phyloP scores from a whole-genome alignment of 2,113 vertebrate genomes.

The Phodopus roborovskii region DNA sequence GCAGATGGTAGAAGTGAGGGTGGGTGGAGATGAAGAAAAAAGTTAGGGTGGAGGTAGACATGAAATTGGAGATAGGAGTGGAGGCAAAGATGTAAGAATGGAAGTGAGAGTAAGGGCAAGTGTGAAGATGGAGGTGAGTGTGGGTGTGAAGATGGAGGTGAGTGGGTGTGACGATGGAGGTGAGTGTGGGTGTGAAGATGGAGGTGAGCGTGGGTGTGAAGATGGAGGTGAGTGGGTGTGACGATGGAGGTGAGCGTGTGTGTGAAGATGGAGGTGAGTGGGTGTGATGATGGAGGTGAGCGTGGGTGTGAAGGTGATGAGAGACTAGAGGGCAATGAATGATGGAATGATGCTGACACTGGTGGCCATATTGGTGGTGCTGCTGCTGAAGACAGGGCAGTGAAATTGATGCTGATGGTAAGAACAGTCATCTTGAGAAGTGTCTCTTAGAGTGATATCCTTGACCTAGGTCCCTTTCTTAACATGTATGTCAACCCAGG shows the following conservation, averaged over 20 bases:
- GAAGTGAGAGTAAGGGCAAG: background rate
- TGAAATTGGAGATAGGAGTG: fast-evolving
- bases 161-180: background rate
- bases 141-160: background rate
- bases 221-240: background rate
- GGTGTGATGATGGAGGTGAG: background rate
- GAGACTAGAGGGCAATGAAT: background rate
- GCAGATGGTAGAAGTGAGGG: background rate
- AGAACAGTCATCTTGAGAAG: no score
- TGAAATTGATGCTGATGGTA: background rate
- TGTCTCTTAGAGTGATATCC: background rate
- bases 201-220: background rate
- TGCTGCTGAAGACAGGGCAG: background rate
- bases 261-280: background rate
- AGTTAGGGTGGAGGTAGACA: fast-evolving
- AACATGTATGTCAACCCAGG: background rate
- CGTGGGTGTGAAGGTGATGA: background rate
- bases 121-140: background rate
- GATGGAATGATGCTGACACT: background rate
- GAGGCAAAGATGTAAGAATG: background rate
- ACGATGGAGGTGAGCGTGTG: background rate
- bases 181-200: no score
- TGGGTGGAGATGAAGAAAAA: no score
- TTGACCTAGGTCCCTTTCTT: background rate
- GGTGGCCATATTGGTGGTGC: fast-evolving